Evolutionary conservation across 2,888 invertebrate species (phyloP).

Genomic region (Coronaproctus castanopsis): DNA sequence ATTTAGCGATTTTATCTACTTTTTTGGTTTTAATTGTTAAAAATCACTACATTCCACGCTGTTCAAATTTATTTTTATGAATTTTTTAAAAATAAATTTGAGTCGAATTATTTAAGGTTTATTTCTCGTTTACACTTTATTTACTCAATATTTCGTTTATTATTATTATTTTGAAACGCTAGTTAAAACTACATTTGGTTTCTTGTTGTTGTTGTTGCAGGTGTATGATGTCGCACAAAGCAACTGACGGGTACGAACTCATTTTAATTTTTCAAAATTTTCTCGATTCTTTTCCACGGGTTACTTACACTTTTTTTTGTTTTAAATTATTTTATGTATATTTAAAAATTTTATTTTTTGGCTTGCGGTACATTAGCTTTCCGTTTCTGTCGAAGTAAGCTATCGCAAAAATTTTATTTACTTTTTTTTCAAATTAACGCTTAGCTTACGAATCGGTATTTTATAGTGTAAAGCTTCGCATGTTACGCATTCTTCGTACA

Average conservation of each 20-base stretch:
- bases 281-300: background rate
- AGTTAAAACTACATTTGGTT: slow-evolving; percentile 22
- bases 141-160: too few relatives aligned
- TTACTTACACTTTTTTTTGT: background rate
- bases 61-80: too few relatives aligned
- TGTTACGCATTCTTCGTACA: too few relatives aligned
- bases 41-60: too few relatives aligned
- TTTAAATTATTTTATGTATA: background rate
- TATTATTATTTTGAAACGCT: slow-evolving; percentile 17
- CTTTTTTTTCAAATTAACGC: too few relatives aligned
- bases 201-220: slow-evolving; percentile 23
- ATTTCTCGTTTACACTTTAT: slow-evolving; percentile 7
- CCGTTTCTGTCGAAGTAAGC: too few relatives aligned
- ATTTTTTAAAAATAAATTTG: background rate
- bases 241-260: slow-evolving; percentile 23
- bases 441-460: too few relatives aligned
- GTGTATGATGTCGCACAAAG: slow-evolving; percentile 24
- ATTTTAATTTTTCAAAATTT: slow-evolving; percentile 3
- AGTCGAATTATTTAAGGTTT: background rate
- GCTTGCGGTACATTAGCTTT: background rate
- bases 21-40: too few relatives aligned
- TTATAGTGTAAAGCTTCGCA: too few relatives aligned
- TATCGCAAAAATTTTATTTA: too few relatives aligned
- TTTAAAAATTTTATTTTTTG: background rate
- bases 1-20: too few relatives aligned